Evolutionary conservation across 1,140 invertebrate genomes (phyloP), one percentile per base, ranked within the genome.

Genomic region (Aricia agestis): DNA sequence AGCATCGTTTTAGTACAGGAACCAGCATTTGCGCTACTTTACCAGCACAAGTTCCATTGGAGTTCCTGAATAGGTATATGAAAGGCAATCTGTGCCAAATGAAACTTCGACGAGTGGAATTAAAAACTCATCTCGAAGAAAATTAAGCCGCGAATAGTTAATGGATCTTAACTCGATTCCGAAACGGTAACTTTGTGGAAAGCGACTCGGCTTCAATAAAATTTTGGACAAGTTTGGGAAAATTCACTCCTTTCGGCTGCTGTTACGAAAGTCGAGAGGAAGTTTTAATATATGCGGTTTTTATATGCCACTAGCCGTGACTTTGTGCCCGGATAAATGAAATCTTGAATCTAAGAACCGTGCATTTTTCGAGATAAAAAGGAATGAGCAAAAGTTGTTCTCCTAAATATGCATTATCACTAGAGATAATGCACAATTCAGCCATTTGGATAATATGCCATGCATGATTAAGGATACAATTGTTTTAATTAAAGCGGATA

Each of bases 101-200:
- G 67, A 77, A 74, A 79, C 72, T 79, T 79, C 61, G 41, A 77
- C 76, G 71, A 78, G 77, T 80, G 70, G 74, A 84, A 81, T 82
- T 83, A 82, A 83, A 85, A 86, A 78, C 82, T 85, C 82, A 81
- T 85, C 83, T 78, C 72, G 71, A 74, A 83, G 82, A 83, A 86
- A 89, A 84, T 89, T 84, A 84, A 85, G 86, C 84, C 85, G 72
- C 82, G 80, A 85, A 82, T 85, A 85, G 81, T 89, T 82, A 88
- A 86, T 85, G 81, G 80, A 78, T 85, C 78, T 85, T 86, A 86
- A 85, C 83, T 86, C 79, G 78, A 89, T 86, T 86, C 78, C 71
- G 78, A 82, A 85, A 84, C 77, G 77, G 77, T 83, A 85, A 85
- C 81, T 83, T 83, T 82, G 77, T 78, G 72, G 71, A 82, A 78